Percentiles rank a stretch among this genome's conserved stretches.
Conservation (phyloP, 2,888 invertebrate genomes). For the Calliphora vomitoria region DNA sequence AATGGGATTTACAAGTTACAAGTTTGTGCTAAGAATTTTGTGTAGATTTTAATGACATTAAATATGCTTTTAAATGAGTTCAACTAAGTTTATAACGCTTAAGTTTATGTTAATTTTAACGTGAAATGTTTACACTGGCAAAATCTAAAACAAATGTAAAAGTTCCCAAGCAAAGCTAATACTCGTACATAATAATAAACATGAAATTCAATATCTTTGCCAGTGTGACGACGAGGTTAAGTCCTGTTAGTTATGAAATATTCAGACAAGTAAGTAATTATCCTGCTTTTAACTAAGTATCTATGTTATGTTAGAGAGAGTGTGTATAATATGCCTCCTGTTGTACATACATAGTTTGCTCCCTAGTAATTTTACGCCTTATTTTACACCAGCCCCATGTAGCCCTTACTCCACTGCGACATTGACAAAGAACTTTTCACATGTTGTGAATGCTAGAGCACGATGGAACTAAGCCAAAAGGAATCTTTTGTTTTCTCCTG, state of each 20-base stretch:
- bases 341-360: slow-evolving; percentile 19
- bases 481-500: slow-evolving; percentile 54
- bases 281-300: slow-evolving; percentile 29
- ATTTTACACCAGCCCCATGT: slow-evolving; percentile 12
- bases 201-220: background rate
- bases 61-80: slow-evolving; percentile 53
- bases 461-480: slow-evolving; percentile 56
- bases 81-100: slow-evolving; percentile 48
- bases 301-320: slow-evolving; percentile 8
- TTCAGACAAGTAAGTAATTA: slow-evolving; percentile 43
- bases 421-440: slow-evolving; percentile 64
- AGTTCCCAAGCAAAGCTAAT: background rate
- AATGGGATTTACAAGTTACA: slow-evolving; percentile 38
- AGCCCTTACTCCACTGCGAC: slow-evolving; percentile 27
- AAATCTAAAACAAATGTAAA: background rate
- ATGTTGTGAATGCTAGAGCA: no score
- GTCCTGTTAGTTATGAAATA: slow-evolving; percentile 23
- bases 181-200: background rate
- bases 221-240: background rate
- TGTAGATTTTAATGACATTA: slow-evolving; percentile 50
- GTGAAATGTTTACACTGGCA: slow-evolving; percentile 18
- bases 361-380: slow-evolving; percentile 52
- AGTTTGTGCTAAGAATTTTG: slow-evolving; percentile 2
- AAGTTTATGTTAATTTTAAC: slow-evolving; percentile 48
- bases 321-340: background rate